These are phyloP conservation scores for Nothocercus julius DNA, from an alignment of 2,113 vertebrate genomes.

Conservation along the genomic window DNA sequence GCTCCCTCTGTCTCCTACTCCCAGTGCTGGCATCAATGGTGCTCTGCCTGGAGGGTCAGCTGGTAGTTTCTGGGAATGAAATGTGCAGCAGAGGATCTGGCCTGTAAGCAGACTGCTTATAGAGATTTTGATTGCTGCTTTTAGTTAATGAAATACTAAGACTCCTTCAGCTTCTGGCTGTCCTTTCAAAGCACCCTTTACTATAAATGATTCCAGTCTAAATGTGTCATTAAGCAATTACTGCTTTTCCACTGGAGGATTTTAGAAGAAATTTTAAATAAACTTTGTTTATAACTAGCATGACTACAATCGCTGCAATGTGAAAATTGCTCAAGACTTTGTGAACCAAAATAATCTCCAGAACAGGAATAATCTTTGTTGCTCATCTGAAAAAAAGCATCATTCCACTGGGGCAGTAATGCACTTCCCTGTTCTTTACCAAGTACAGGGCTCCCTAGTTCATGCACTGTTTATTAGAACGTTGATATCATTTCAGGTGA, in stretches of 20 bases:
- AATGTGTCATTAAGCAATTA: neutral
- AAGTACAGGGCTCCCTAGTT: neutral
- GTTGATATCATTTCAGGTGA: constrained; percentile 82
- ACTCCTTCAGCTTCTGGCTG: neutral
- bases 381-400: neutral
- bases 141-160: neutral
- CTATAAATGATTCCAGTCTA: neutral
- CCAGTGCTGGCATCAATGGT: neutral
- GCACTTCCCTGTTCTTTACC: neutral
- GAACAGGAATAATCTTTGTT: neutral
- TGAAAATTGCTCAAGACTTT: neutral
- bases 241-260: neutral
- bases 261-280: neutral
- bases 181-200: neutral
- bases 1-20: neutral
- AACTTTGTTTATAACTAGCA: neutral
- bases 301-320: neutral
- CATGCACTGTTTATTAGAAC: neutral
- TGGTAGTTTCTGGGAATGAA: neutral
- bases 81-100: neutral
- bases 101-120: neutral
- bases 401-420: neutral
- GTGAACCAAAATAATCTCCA: neutral
- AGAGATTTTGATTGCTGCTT: neutral
- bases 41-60: neutral